These are phyloP conservation scores for Pteropus rufus DNA, from an alignment of 2,797 vertebrate genomes.

Conservation along the genomic window DNA sequence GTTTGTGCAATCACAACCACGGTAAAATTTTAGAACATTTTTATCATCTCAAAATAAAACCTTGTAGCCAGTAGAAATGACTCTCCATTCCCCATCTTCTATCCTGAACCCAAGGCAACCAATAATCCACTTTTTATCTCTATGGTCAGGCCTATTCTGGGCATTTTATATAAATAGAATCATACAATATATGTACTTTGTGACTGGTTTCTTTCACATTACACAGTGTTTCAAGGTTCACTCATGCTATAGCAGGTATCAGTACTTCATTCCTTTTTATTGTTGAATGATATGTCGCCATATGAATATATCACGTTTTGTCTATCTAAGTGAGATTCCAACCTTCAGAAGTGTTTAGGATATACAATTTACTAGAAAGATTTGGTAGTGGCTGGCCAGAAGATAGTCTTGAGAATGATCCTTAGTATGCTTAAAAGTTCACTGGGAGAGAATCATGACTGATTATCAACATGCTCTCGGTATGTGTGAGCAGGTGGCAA, in stretches of 20 bases:
- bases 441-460: neutral
- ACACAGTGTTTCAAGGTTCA: neutral
- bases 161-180: neutral
- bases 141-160: neutral
- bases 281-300: neutral
- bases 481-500: neutral
- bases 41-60: neutral
- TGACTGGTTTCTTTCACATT: neutral
- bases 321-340: neutral
- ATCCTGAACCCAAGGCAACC: neutral
- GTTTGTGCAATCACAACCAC: neutral
- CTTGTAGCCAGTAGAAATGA: neutral
- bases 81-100: neutral
- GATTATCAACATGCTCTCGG: neutral
- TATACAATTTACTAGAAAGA: neutral
- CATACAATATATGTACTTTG: neutral
- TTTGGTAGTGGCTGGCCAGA: neutral
- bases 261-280: neutral
- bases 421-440: neutral
- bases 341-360: neutral
- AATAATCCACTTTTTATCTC: neutral
- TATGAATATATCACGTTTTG: neutral
- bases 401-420: neutral
- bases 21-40: neutral
- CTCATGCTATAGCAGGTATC: neutral